Percentiles rank a stretch among this genome's conserved stretches.
phyloP scores from a whole-genome alignment of 2,888 invertebrate genomes.

The Leptinotarsa peninsularis region DNA sequence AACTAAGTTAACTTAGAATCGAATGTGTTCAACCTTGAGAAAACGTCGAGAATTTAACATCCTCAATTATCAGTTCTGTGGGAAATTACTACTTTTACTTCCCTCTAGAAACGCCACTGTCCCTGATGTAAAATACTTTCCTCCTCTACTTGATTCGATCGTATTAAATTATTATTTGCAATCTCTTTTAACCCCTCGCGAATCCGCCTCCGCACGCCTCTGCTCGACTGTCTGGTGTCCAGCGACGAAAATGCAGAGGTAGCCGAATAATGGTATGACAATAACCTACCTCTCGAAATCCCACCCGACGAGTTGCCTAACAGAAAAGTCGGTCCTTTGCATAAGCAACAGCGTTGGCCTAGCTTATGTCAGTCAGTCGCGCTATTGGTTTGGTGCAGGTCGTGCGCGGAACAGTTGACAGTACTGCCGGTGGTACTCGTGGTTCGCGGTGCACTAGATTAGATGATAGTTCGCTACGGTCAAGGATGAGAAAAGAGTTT shows the following conservation, averaged over 20 bases:
- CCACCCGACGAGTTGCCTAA: constrained; percentile 20
- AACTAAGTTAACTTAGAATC: no score
- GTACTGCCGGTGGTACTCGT: constrained; percentile 17
- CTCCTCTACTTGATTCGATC: no score
- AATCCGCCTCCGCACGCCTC: background rate
- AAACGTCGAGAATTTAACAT: no score
- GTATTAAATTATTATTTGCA: no score
- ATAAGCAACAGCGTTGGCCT: constrained; percentile 4
- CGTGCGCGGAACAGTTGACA: no score
- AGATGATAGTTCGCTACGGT: constrained; percentile 31
- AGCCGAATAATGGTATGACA: constrained; percentile 20
- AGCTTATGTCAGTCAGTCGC: background rate
- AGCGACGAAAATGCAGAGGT: constrained; percentile 22
- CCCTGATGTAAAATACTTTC: no score
- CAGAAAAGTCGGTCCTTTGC: constrained; percentile 9
- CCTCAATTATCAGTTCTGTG: no score
- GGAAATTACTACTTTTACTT: no score
- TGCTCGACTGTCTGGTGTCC: constrained; percentile 9
- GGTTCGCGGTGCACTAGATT: constrained; percentile 3
- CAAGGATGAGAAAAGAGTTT: constrained; percentile 35
- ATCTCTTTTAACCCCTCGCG: background rate
- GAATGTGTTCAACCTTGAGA: no score
- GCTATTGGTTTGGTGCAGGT: no score
- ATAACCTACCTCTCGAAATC: constrained; percentile 27
- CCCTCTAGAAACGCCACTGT: no score